Conservation (phyloP, 1,140 invertebrate species). For the Bombus pascuorum region DNA sequence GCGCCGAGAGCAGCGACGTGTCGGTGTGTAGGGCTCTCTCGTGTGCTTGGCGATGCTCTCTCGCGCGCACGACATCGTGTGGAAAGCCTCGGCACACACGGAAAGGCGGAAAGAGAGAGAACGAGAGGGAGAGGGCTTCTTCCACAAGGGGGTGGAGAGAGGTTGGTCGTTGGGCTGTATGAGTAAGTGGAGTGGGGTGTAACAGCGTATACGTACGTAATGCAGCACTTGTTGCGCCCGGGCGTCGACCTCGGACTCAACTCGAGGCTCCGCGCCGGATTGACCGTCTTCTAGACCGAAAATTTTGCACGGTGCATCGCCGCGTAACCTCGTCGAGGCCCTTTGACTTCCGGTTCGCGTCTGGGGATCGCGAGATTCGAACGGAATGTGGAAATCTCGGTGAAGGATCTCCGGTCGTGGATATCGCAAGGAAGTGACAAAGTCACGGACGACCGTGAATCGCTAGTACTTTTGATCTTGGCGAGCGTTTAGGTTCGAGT, state of each 20-base stretch:
- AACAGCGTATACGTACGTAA: constrained; percentile 62
- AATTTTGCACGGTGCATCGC: constrained; percentile 46
- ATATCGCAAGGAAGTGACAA: neutral
- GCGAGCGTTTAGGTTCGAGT: too few species aligned
- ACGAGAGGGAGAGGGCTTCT: constrained; percentile 32
- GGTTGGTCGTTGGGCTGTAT: constrained; percentile 37
- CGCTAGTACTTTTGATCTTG: too few species aligned
- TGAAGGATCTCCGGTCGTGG: neutral
- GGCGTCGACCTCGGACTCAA: constrained; percentile 67
- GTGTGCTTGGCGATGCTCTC: constrained; percentile 20
- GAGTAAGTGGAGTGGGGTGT: constrained; percentile 43
- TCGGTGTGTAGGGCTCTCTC: constrained; percentile 10
- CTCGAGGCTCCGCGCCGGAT: constrained; percentile 62
- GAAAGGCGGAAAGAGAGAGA: constrained; percentile 2
- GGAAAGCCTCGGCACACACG: constrained; percentile 21
- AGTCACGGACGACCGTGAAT: neutral
- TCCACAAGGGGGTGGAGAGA: constrained; percentile 39
- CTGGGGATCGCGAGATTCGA: neutral
- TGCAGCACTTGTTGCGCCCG: constrained; percentile 72
- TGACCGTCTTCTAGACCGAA: constrained; percentile 58
- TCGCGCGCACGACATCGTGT: constrained; percentile 46
- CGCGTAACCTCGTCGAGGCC: constrained; percentile 32
- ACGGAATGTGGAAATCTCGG: neutral
- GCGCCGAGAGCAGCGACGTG: neutral
- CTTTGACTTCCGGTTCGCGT: constrained; percentile 7